Base-by-base conservation (phyloP, 2,797 vertebrate genomes). In the Novumbra hubbsi region DNA sequence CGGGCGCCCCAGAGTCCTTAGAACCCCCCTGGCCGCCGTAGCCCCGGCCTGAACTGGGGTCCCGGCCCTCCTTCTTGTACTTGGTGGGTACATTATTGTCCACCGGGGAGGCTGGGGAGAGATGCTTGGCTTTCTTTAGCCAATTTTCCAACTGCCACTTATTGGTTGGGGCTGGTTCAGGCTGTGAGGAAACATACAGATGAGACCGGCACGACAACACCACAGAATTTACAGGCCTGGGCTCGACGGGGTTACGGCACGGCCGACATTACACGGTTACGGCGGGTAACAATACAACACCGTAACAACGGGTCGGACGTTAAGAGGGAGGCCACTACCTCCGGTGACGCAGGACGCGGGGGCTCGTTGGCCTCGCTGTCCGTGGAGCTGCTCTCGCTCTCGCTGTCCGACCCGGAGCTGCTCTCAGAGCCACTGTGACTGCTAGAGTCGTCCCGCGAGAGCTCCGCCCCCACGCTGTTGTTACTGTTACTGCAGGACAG, bases 121-220 rank as follows among this genome's bases (percentile, higher is more conserved):
- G 95, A 93, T 96, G 95, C 79, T 96, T 98, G 3, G 95, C 93
- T 87, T 98, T 98, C 89, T 97, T 97, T 81, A 99, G 89, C 98
- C 98, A 99, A 87, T 99, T 99, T 87, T 99, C 96, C 89, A 99
- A 93, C 62, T 98, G 97, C 98, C 98, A 99, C 85, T 98, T 99
- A 91, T 98, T 98, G 74, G 96, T 95, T 74, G 94, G 95, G 0
- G 96, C 96, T 80, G 96, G 97, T 79, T 99, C 97, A 66, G 96
- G 97, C 98, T 99, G 30, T 41, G 17, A 11, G 34, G 34, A 60
- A 24, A 60, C 21, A 24, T 12, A 21, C 24, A 24, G 9, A 60
- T 24, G 14, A 12, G 28, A 64, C 24, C 17, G 28, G 14, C 30
- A 6, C 62, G 27, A 62, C 27, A 6, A 64, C 24, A 28, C 12